Conservation (phyloP, 2,888 invertebrate genomes). For the Yponomeuta malinellus region DNA sequence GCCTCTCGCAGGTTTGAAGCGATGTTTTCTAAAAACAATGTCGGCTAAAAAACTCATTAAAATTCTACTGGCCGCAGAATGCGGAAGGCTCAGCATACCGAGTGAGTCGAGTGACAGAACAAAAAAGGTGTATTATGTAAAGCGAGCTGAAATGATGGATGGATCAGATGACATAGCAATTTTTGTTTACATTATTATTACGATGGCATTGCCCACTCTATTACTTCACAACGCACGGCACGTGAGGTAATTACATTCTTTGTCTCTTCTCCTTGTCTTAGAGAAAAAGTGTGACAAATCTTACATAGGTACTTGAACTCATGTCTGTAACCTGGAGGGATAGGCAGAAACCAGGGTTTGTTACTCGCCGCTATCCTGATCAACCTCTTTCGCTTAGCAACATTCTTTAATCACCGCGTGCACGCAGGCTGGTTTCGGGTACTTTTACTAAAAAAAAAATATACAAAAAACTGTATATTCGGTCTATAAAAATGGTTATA, state of each 20-base stretch:
- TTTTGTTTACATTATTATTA: neutral
- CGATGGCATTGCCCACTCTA: neutral
- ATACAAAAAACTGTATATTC: too few species aligned
- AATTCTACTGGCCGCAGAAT: neutral
- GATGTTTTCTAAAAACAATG: neutral
- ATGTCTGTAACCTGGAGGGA: too few species aligned
- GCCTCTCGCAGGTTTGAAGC: too few species aligned
- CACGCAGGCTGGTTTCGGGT: too few species aligned
- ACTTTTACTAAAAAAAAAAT: too few species aligned
- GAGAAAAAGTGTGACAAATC: neutral
- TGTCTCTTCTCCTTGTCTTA: neutral
- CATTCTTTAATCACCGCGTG: too few species aligned
- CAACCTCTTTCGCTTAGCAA: too few species aligned
- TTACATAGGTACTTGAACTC: too few species aligned
- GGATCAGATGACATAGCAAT: neutral
- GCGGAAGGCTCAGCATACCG: constrained; percentile 9
- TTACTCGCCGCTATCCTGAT: too few species aligned
- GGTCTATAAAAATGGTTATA: neutral
- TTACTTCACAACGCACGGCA: neutral
- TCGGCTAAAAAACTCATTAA: constrained; percentile 6
- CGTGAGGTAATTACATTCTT: neutral
- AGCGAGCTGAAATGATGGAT: constrained; percentile 9
- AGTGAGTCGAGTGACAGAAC: neutral
- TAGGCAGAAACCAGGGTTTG: too few species aligned
- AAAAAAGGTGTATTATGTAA: constrained; percentile 5